Conservation (phyloP, 2,797 vertebrate genomes). For the Borostomias antarcticus region DNA sequence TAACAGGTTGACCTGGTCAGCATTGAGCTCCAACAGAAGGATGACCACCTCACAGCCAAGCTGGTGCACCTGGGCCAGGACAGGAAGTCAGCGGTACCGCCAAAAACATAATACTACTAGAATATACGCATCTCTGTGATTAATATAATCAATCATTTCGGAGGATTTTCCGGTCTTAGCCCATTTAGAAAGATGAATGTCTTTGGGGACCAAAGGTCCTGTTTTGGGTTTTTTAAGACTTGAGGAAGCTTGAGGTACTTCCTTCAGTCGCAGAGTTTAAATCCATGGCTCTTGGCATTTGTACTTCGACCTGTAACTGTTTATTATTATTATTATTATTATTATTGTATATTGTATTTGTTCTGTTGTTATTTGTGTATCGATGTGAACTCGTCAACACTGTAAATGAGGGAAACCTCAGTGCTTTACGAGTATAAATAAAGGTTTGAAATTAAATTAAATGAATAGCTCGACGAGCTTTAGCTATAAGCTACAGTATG, state of each 20-base stretch:
- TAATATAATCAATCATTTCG: neutral
- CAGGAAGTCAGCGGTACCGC: neutral
- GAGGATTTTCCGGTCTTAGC: conserved; percentile 12
- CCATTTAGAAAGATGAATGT: conserved; percentile 15
- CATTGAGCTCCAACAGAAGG: conserved; percentile 91
- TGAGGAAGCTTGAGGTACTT: conserved; percentile 7
- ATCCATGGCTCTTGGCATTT: too few relatives aligned
- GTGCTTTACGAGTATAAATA: too few relatives aligned
- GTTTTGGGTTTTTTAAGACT: conserved; percentile 5
- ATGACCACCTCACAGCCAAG: conserved; percentile 97
- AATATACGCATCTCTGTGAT: neutral
- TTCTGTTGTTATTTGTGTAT: too few relatives aligned
- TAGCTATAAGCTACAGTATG: too few relatives aligned
- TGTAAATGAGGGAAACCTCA: too few relatives aligned
- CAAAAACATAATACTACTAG: neutral
- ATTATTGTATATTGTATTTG: too few relatives aligned
- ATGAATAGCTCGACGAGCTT: too few relatives aligned
- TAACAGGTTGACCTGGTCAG: conserved; percentile 95
- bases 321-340: too few relatives aligned
- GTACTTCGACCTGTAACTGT: too few relatives aligned
- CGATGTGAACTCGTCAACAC: too few relatives aligned
- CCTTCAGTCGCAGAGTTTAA: too few relatives aligned
- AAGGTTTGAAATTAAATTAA: too few relatives aligned
- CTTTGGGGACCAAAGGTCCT: conserved; percentile 7
- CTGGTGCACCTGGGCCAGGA: conserved; percentile 85